phyloP scores from a whole-genome alignment of 1,140 invertebrate genomes.

The Drosophila nannoptera region DNA sequence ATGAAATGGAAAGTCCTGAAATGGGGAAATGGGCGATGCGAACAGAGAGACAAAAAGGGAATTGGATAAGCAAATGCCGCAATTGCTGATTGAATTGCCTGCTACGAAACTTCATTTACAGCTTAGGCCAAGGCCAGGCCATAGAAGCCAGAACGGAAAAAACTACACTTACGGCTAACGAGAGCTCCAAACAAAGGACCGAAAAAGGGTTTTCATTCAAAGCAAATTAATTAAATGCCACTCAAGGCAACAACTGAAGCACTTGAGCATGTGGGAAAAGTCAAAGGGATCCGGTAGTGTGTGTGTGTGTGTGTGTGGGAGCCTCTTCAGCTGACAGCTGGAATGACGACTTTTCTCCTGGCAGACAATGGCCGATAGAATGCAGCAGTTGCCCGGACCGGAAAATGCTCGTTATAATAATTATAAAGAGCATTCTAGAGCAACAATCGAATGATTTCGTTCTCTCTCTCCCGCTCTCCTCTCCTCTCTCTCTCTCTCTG shows the following conservation, averaged over 20 bases:
- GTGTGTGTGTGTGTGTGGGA: background rate
- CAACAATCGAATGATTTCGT: slow-evolving; percentile 54
- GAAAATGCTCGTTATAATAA: slow-evolving; percentile 56
- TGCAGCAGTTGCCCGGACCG: slow-evolving; percentile 27
- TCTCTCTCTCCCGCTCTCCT: background rate
- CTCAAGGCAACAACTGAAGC: slow-evolving; percentile 41
- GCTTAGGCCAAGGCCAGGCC: slow-evolving; percentile 21
- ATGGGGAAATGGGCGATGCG: background rate
- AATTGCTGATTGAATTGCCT: slow-evolving; percentile 44
- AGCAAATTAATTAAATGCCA: slow-evolving; percentile 75
- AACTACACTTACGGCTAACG: slow-evolving; percentile 22
- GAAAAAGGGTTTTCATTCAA: slow-evolving; percentile 33
- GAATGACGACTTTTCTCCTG: slow-evolving; percentile 3
- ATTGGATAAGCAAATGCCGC: slow-evolving; percentile 39
- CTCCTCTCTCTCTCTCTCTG: background rate
- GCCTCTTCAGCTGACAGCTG: background rate
- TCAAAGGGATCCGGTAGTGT: slow-evolving; percentile 11
- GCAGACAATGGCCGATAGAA: slow-evolving; percentile 19
- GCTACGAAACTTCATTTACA: slow-evolving; percentile 39
- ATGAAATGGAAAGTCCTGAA: background rate
- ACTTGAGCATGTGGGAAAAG: slow-evolving; percentile 31
- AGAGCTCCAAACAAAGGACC: slow-evolving; percentile 1
- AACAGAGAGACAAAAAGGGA: slow-evolving; percentile 3
- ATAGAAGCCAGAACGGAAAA: background rate
- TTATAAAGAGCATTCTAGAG: slow-evolving; percentile 23